These are phyloP conservation scores for Centruroides sculpturatus DNA, from an alignment of 1,140 invertebrate genomes.

Conservation along the genomic window DNA sequence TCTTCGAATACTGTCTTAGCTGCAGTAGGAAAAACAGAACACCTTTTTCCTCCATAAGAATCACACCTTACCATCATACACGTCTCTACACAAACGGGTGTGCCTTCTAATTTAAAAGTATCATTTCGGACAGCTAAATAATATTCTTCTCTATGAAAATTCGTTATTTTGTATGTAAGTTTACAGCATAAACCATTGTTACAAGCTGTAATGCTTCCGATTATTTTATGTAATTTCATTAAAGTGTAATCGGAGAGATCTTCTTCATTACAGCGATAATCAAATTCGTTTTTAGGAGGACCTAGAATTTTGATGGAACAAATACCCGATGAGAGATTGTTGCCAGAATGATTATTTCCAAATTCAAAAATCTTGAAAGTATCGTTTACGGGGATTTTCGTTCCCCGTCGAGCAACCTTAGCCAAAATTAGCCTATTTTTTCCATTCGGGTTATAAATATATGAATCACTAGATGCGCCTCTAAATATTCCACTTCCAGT, in stretches of 20 bases:
- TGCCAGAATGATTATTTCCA: background rate
- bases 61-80: no score
- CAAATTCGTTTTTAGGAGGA: no score
- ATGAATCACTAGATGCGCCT: no score
- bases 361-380: no score
- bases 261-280: no score
- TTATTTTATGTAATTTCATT: slow-evolving; percentile 1
- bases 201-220: slow-evolving; percentile 6
- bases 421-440: no score
- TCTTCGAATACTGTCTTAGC: slow-evolving; percentile 4
- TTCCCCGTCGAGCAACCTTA: background rate
- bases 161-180: slow-evolving; percentile 2
- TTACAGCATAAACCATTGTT: slow-evolving; percentile 16
- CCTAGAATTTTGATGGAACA: no score
- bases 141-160: background rate
- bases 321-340: background rate
- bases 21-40: background rate
- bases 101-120: background rate
- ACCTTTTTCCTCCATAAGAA: background rate
- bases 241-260: slow-evolving; percentile 3
- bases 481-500: no score
- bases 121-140: background rate
- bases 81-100: background rate
- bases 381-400: no score
- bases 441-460: no score